Conservation (phyloP, 2,113 vertebrate species). For the Psilopogon haemacephalus region DNA sequence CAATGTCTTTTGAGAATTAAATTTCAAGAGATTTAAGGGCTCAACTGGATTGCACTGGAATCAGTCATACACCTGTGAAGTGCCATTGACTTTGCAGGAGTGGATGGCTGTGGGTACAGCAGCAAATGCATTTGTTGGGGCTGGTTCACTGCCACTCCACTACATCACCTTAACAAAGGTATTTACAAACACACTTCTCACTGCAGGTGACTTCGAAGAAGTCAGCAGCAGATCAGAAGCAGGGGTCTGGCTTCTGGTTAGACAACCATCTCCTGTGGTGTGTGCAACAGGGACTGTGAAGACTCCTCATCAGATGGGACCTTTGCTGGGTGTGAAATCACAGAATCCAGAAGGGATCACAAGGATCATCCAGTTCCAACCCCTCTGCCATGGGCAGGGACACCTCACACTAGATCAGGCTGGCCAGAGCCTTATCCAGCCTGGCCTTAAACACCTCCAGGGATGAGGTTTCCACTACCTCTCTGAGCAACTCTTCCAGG, state of each 20-base stretch:
- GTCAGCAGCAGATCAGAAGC: neutral
- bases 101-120: accelerated
- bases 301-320: neutral
- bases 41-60: neutral
- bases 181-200: neutral
- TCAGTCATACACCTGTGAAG: neutral
- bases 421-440: no score
- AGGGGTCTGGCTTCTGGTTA: neutral
- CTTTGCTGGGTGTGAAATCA: neutral
- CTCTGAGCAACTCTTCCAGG: no score
- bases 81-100: neutral
- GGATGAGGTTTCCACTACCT: no score
- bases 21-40: neutral
- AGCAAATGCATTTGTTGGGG: neutral
- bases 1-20: neutral
- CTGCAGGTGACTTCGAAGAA: neutral
- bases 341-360: no score
- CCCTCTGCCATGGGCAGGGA: no score
- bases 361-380: no score
- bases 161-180: neutral
- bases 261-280: neutral
- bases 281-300: neutral
- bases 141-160: accelerated
- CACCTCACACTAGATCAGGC: no score
- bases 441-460: no score